Base-by-base conservation (phyloP, 2,113 vertebrate genomes). In the Callipepla squamata region DNA sequence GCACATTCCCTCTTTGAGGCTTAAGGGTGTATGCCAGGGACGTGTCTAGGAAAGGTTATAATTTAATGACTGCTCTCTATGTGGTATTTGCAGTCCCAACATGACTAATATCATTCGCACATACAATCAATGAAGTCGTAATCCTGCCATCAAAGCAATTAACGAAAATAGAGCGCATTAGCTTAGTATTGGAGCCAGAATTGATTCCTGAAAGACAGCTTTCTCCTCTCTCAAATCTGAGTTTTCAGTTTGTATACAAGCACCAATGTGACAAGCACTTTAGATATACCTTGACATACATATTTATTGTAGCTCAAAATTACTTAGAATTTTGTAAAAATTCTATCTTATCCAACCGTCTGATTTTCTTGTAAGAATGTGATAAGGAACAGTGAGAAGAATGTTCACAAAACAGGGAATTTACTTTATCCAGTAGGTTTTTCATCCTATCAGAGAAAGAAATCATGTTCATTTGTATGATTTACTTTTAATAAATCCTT, bases 401-500 rank as follows among this genome's bases (percentile, higher is more conserved):
- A 76, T 4, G 30, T 79, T 84, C 9, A 1, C 70, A 78, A 94
- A 92, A 85, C 0, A 94, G 53, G 91, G 81, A 65, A 94, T 93
- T 93, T 94, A 86, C 78, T 65, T 87, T 85, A 92, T 76, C 87
- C 75, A 89, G 50, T 94, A 96, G 92, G 80, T 80, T 84, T 96
- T 94, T 94, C 68, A 89, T 88, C 69, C 79, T 90, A 76, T 84
- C 87, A 94, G 78, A 89, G 73, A 91, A 86, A 92, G 40, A 96
- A 95, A 93, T 95, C 80, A 93, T 94, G 83, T 88, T 86, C 80
- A 79, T 93, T 89, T 61, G 38, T 81, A 77, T 79, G 28, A 91
- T 94, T 95, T 85, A 77, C 76, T 94, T 95, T 70, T 70, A 95
- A 94, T 81, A 94, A 96, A 87, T 91, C 90, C 82, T 57, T 59